phyloP scores from a whole-genome alignment of 2,113 vertebrate species.

The Caretta caretta region DNA sequence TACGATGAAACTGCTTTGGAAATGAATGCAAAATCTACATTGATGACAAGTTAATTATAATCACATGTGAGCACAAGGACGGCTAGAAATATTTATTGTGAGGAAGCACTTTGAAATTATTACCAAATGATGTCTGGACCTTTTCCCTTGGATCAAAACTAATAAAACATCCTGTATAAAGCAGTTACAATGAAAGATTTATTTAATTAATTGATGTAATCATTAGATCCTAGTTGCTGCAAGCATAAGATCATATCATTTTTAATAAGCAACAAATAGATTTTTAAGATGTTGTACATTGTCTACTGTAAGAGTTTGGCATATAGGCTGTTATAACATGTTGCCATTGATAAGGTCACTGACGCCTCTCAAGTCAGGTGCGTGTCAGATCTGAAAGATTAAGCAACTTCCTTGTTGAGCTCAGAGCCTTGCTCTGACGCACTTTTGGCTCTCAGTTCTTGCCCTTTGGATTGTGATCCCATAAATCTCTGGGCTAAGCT shows the following conservation, averaged over 20 bases:
- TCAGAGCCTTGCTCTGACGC: background rate
- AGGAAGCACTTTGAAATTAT: background rate
- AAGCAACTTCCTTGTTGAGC: background rate
- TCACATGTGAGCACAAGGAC: background rate
- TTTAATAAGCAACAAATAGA: background rate
- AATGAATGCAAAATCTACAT: slow-evolving; percentile 22
- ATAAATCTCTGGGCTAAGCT: background rate
- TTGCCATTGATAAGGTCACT: background rate
- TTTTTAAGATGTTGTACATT: background rate
- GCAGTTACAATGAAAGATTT: background rate
- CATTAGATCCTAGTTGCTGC: background rate
- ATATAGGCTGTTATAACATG: background rate
- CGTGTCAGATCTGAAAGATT: background rate
- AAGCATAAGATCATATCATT: background rate
- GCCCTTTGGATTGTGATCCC: background rate
- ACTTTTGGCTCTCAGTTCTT: background rate
- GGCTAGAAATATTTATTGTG: background rate
- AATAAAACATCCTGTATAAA: background rate
- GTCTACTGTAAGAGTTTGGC: background rate
- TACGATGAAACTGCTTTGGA: slow-evolving; percentile 24
- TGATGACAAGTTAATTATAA: slow-evolving; percentile 37
- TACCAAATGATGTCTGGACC: background rate
- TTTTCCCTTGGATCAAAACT: background rate
- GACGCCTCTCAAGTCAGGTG: background rate
- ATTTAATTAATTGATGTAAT: background rate